Conservation (phyloP, 2,113 vertebrate genomes). For the Pardalotus punctatus region DNA sequence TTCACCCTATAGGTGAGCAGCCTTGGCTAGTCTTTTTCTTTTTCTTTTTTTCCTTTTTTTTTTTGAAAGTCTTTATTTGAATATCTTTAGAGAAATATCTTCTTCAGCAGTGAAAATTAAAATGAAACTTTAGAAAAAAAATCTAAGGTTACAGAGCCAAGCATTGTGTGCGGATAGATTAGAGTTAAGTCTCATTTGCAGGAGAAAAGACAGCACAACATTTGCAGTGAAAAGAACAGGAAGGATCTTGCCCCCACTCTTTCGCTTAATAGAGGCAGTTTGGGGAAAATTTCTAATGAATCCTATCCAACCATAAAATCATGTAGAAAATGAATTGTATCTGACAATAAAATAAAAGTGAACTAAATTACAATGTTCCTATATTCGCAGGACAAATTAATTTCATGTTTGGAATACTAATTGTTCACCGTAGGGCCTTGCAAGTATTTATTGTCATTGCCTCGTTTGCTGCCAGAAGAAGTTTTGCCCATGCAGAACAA, state of each 20-base stretch:
- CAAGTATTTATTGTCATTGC: neutral
- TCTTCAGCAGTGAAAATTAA: conserved; percentile 50
- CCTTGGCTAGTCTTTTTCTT: neutral
- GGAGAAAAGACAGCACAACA: conserved; percentile 28
- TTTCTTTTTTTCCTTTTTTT: neutral
- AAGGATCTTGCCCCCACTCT: conserved; percentile 7
- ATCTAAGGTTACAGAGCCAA: neutral
- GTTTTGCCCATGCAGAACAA: neutral
- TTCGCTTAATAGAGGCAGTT: conserved; percentile 58
- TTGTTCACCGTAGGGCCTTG: conserved; percentile 42
- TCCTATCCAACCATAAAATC: conserved; percentile 81
- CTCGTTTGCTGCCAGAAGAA: neutral
- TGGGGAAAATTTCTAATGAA: conserved; percentile 72
- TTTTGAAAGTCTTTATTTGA: neutral
- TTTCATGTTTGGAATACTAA: conserved; percentile 83
- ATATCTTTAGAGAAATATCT: conserved; percentile 7
- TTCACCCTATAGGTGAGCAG: neutral
- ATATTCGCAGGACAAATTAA: conserved; percentile 76
- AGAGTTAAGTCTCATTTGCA: conserved; percentile 35
- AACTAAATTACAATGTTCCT: conserved; percentile 76
- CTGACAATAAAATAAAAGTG: conserved; percentile 82
- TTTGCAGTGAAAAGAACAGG: conserved; percentile 6
- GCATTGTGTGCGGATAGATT: neutral
- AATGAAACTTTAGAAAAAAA: conserved; percentile 18
- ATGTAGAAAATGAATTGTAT: conserved; percentile 75